phyloP scores from a whole-genome alignment of 1,140 invertebrate species.

The Dryas iulia region DNA sequence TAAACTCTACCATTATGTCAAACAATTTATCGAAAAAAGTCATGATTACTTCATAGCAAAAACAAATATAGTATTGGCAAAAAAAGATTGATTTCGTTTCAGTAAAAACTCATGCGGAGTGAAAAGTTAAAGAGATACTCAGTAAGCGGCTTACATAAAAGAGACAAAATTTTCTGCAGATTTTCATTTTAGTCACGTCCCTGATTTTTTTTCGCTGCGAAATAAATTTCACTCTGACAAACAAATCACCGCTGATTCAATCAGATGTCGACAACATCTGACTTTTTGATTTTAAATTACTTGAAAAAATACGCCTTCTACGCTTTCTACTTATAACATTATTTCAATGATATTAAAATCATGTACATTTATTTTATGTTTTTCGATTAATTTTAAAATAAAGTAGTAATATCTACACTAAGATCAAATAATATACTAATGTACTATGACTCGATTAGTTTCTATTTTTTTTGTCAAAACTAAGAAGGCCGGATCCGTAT shows the following conservation, averaged over 20 bases:
- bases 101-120: constrained; percentile 11
- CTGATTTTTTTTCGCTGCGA: constrained; percentile 50
- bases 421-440: too few species aligned
- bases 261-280: neutral
- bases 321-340: neutral
- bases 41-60: neutral
- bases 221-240: constrained; percentile 55
- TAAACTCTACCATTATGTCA: too few species aligned
- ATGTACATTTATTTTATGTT: too few species aligned
- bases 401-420: too few species aligned
- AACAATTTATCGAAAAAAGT: neutral
- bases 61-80: neutral
- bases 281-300: neutral
- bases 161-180: constrained; percentile 18
- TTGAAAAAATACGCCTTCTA: neutral
- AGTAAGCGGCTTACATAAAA: constrained; percentile 22
- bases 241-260: constrained; percentile 41
- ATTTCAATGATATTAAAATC: too few species aligned
- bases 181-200: constrained; percentile 54
- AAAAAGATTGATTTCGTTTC: constrained; percentile 8
- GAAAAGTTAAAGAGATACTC: constrained; percentile 15
- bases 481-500: too few species aligned
- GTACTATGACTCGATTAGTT: too few species aligned
- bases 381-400: too few species aligned
- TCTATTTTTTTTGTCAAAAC: too few species aligned